Evolutionary conservation across 1,140 invertebrate species (phyloP).

Genomic region (Anastrepha obliqua): DNA sequence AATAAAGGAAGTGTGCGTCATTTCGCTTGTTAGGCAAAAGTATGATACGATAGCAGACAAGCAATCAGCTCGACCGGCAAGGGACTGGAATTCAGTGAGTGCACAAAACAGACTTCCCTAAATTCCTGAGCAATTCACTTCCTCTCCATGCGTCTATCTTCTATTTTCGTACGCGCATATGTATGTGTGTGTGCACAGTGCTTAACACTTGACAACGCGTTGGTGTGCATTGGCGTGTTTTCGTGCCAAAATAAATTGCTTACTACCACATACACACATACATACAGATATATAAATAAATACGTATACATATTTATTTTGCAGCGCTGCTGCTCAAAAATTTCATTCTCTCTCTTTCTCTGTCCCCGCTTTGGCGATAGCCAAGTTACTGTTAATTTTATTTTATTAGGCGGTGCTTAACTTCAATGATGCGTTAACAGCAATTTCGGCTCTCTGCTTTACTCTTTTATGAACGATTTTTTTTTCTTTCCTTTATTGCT

Average conservation of each 20-base stretch:
- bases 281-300: not conserved
- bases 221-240: not conserved
- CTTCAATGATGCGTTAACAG: conserved; percentile 49
- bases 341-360: not conserved
- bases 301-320: not conserved
- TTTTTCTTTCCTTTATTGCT: not conserved
- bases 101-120: no score
- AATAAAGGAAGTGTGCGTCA: no score
- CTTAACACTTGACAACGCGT: not conserved
- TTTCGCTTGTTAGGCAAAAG: no score
- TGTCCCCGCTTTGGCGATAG: not conserved
- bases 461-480: conserved; percentile 12
- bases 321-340: not conserved
- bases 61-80: no score
- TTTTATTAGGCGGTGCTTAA: conserved; percentile 44
- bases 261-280: not conserved
- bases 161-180: no score
- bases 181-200: no score
- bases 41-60: no score
- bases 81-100: no score
- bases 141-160: no score
- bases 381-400: conserved; percentile 44
- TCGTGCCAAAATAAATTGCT: not conserved
- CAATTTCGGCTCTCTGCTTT: conserved; percentile 43
- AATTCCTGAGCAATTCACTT: no score